Evolutionary conservation across 2,888 invertebrate species (phyloP).

Genomic region (Calameuta filiformis): DNA sequence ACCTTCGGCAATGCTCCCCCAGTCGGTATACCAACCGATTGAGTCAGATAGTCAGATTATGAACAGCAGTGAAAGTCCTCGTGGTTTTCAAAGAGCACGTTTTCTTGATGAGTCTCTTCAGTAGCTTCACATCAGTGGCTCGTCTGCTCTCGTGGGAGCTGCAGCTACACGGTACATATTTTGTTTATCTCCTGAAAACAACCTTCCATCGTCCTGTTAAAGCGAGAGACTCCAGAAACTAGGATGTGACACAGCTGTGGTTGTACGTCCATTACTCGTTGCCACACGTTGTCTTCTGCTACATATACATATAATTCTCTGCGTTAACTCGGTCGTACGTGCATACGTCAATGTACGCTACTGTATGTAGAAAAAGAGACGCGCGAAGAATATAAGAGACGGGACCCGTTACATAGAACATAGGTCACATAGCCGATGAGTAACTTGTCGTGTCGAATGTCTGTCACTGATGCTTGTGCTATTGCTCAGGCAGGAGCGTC

Average conservation of each 20-base stretch:
- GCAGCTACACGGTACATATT: not conserved
- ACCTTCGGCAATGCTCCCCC: not conserved
- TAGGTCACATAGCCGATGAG: constrained; percentile 21
- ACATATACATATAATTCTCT: not conserved
- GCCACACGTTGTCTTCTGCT: not conserved
- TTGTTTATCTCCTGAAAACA: not conserved
- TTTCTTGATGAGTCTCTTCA: not conserved
- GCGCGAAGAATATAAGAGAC: constrained; percentile 14
- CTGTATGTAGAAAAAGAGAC: not conserved
- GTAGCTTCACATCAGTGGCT: not conserved
- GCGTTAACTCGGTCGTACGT: not conserved
- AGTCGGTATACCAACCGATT: constrained; percentile 6
- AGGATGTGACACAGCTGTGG: constrained; percentile 18
- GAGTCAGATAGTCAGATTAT: constrained; percentile 17
- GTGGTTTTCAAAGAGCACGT: constrained; percentile 16
- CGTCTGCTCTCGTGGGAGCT: not conserved
- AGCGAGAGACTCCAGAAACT: not conserved
- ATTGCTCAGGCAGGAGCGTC: not conserved
- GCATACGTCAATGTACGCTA: not conserved
- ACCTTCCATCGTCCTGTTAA: not conserved
- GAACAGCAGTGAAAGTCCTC: constrained; percentile 21
- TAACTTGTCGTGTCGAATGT: constrained; percentile 14
- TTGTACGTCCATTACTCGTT: not conserved
- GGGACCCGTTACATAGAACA: constrained; percentile 25
- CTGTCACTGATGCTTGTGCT: constrained; percentile 15